Base-by-base conservation (phyloP, 2,888 invertebrate genomes). In the Bedellia somnulentella region DNA sequence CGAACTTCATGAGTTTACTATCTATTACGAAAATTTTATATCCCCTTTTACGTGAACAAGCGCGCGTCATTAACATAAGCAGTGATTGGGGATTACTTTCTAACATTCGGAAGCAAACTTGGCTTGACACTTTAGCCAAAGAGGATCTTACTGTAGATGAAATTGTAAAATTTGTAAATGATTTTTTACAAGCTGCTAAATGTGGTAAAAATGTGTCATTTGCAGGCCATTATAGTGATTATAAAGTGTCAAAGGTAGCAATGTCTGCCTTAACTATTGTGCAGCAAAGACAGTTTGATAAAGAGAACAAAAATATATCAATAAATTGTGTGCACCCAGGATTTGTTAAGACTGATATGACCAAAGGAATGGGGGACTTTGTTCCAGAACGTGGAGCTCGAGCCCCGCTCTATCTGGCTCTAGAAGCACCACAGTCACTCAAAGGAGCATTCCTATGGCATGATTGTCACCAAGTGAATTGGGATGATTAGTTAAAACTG, bases 31-130 rank as follows among this genome's bases (percentile, higher is more conserved):
- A 82, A 39, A 62, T 75, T 28, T 52, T 92, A 29, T 87, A 88
- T 59, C 89, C 89, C 8, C 52, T 89, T 16, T 62, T 92, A 24
- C 73, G 79, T 36, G 66, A 82, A 32, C 80, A 85, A 52, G 87
- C 87, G 8, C 78, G 86, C 38, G 83, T 91, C 27, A 86, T 89
- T n/a, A 87, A 89, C 51, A 57, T 91, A 1, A 86, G 87, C 29
- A 82, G 82, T 50, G 70, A 75, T 44, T 73, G 67, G 54, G 81
- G 81, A n/a, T 53, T 75, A 35, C 46, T 75, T 32, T 71, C 73
- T 3, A 75, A 75, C 41, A 62, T 75, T 36, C 57, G 60, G 34
- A 70, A 67, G 51, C 73, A 75, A 39, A 38, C 52, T 32, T 75
- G 75, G 75, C 48, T 73, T 27, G 71, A 75, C 37, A 60, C 56